phyloP scores from a whole-genome alignment of 2,797 vertebrate species.

The Crenichthys baileyi region DNA sequence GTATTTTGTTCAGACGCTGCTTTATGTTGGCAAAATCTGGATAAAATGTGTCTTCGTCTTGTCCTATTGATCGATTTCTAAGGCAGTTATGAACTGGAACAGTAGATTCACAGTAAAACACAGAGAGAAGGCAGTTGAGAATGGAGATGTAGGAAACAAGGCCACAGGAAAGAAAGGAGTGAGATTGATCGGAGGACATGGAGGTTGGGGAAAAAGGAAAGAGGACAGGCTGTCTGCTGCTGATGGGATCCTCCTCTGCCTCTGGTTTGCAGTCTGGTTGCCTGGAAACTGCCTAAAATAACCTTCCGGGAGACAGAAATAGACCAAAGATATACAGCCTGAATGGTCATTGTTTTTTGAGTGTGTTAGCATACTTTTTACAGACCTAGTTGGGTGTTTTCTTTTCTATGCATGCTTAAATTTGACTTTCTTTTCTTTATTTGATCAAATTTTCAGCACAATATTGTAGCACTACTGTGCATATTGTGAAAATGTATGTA shows the following conservation, averaged over 20 bases:
- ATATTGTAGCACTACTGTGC: background rate
- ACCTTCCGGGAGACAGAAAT: slow-evolving; percentile 82
- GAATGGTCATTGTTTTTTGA: slow-evolving; percentile 36
- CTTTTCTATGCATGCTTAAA: slow-evolving; percentile 7
- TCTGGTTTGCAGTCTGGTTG: slow-evolving; percentile 81
- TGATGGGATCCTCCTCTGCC: slow-evolving; percentile 79
- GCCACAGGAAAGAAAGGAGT: slow-evolving; percentile 13
- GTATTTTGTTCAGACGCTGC: background rate
- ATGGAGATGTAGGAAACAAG: slow-evolving; percentile 4
- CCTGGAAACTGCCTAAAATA: slow-evolving; percentile 87
- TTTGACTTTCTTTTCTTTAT: slow-evolving; percentile 7
- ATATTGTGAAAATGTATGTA: slow-evolving; percentile 6
- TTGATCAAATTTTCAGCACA: background rate
- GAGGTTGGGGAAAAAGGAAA: slow-evolving; percentile 54
- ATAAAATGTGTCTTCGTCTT: background rate
- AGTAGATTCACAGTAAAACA: slow-evolving; percentile 8
- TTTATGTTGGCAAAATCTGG: slow-evolving; percentile 3
- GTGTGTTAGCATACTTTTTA: slow-evolving; percentile 25
- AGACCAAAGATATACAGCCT: slow-evolving; percentile 76
- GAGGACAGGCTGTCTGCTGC: slow-evolving; percentile 76
- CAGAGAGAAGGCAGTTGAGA: slow-evolving; percentile 10
- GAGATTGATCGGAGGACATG: slow-evolving; percentile 30
- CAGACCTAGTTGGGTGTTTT: slow-evolving; percentile 18
- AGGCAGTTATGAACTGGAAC: background rate
- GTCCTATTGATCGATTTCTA: background rate